Percentiles rank a stretch among this genome's conserved stretches.
These are phyloP conservation scores for Euplagia quadripunctaria DNA, from an alignment of 2,888 invertebrate species.

Conservation along the genomic window DNA sequence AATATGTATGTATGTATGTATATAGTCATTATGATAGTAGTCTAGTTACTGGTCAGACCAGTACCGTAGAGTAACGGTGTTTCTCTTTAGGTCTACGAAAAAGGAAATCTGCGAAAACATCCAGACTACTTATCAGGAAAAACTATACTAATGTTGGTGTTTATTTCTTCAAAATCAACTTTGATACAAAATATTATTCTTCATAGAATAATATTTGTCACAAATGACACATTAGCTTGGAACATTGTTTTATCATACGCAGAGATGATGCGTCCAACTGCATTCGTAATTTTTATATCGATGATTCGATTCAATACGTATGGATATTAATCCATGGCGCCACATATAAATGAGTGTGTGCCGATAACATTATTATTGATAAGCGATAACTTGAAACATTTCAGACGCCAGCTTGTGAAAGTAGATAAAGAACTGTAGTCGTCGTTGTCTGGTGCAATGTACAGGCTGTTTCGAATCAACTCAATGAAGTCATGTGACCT, in stretches of 20 bases:
- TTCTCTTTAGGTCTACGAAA: not conserved
- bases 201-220: not conserved
- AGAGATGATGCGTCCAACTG: not conserved
- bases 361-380: constrained; percentile 56
- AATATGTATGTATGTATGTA: no score
- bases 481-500: not conserved
- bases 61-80: no score
- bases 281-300: constrained; percentile 9
- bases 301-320: constrained; percentile 13
- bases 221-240: not conserved
- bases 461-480: constrained; percentile 7
- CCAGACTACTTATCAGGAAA: no score
- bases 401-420: constrained; percentile 48
- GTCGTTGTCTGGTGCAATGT: constrained; percentile 23
- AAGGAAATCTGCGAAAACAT: not conserved
- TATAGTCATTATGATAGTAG: no score
- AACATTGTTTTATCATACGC: not conserved
- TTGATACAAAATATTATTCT: constrained; percentile 1
- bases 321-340: constrained; percentile 54
- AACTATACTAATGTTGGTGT: not conserved
- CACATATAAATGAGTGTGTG: constrained; percentile 58
- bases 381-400: constrained; percentile 53
- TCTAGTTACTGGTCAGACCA: no score
- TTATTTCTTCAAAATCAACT: constrained; percentile 7
- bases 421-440: constrained; percentile 42